Evolutionary conservation across 2,888 invertebrate species (phyloP), one percentile per base, ranked within the genome.

Genomic region (Alsophila aescularia): DNA sequence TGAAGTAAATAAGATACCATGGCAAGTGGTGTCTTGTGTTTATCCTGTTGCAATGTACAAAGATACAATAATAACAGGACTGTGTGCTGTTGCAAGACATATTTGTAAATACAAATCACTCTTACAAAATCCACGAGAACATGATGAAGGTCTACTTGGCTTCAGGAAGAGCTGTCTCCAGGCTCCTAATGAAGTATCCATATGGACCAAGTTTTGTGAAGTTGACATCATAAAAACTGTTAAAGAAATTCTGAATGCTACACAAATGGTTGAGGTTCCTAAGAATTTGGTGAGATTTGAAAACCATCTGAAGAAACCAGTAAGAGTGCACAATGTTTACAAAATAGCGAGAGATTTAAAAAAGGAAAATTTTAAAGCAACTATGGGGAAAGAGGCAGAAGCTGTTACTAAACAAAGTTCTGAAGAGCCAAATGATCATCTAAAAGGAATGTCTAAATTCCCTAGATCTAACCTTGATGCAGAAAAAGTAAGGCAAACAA

Each of bases 141-240:
- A 87, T 43, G 88, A 88, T 37, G 88, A 91, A 43, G 85, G 90
- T 14, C 81, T 97, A 35, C 87, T 97, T 10, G 97, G 97, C 0
- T 98, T 97, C 73, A 94, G 96, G 57, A 94, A 93, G 58, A 94
- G 95, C 47, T 97, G 97, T 73, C 87, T 98, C 10, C 93, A 96
- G 70, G 95, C 97, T 1, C 96, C 97, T 47, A 95, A 96, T 18
- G 97, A 97, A 85, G 93, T 94, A 7, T 97, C 97, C 7, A 92
- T 96, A 32, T 98, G 98, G 98, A 98, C 98, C 0, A 96, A 95
- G 72, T 97, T 97, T 79, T 98, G 98, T 90, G 98, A 98, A 91
- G 92, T 96, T 2, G 96, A 97, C 75, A 87, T 97, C 36, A 93
- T 96, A 9, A 79, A 87, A 47, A 93, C 94, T 0, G 84, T 95